These are phyloP conservation scores for Metaphire vulgaris DNA, from an alignment of 1,140 invertebrate genomes.

Conservation along the genomic window DNA sequence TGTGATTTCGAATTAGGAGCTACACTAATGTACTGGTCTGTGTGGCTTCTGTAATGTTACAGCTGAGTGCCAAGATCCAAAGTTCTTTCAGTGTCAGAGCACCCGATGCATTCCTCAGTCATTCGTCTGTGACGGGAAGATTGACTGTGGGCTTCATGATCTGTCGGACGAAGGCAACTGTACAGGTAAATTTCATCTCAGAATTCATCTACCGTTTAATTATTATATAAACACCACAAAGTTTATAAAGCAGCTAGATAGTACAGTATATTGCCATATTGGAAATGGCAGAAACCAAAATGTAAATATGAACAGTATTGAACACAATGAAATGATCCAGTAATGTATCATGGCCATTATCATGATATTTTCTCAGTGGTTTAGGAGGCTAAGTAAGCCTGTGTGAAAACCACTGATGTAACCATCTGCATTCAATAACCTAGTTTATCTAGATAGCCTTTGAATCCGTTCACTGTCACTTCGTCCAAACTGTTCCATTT, in stretches of 20 bases:
- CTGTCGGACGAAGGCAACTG: constrained; percentile 36
- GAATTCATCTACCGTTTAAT: neutral
- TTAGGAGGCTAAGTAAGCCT: too few species aligned
- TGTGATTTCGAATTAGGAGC: too few species aligned
- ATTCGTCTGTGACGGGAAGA: constrained; percentile 34
- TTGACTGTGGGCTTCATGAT: constrained; percentile 34
- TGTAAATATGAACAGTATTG: neutral
- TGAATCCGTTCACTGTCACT: too few species aligned
- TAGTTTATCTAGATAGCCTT: too few species aligned
- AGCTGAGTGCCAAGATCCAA: constrained; percentile 12
- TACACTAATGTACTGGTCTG: too few species aligned
- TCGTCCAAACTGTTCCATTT: too few species aligned
- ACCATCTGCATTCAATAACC: too few species aligned
- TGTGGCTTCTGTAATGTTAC: neutral
- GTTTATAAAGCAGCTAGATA: neutral
- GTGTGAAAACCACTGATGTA: too few species aligned
- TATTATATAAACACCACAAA: neutral
- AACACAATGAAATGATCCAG: neutral
- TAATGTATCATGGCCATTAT: too few species aligned
- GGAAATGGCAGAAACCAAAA: neutral
- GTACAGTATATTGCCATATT: neutral
- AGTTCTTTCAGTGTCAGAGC: constrained; percentile 33
- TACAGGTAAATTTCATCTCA: constrained; percentile 12
- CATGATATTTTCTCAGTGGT: too few species aligned
- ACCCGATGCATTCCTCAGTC: constrained; percentile 31